Evolutionary conservation across 2,113 vertebrate species (phyloP).

Genomic region (Martes martes): DNA sequence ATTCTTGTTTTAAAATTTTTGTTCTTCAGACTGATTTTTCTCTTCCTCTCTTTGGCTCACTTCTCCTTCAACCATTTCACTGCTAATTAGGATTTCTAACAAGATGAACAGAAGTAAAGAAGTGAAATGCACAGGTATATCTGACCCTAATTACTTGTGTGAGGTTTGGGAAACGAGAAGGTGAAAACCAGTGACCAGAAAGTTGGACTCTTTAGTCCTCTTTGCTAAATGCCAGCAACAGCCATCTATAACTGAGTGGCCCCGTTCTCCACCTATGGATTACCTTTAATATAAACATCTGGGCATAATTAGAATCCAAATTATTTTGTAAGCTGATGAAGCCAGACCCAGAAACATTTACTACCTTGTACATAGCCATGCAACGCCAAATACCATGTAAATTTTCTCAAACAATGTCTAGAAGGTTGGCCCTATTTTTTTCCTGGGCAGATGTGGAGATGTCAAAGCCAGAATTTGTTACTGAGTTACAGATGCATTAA

Average conservation of each 20-base stretch:
- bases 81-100: neutral
- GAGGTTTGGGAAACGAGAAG: neutral
- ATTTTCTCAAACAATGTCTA: neutral
- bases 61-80: neutral
- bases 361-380: neutral
- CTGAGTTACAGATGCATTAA: neutral
- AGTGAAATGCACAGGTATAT: neutral
- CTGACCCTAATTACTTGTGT: neutral
- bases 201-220: neutral
- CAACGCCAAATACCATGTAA: neutral
- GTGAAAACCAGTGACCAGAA: neutral
- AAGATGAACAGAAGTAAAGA: neutral
- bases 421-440: neutral
- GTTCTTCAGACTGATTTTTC: neutral
- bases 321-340: neutral
- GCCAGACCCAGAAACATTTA: neutral
- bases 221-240: neutral
- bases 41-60: neutral
- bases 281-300: neutral
- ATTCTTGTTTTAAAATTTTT: neutral
- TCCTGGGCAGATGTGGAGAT: neutral
- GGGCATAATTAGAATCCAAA: neutral
- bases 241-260: neutral
- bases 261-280: neutral
- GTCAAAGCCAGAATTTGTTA: neutral